Base-by-base conservation (phyloP, 2,888 invertebrate genomes). In the Lomographa bimaculata region DNA sequence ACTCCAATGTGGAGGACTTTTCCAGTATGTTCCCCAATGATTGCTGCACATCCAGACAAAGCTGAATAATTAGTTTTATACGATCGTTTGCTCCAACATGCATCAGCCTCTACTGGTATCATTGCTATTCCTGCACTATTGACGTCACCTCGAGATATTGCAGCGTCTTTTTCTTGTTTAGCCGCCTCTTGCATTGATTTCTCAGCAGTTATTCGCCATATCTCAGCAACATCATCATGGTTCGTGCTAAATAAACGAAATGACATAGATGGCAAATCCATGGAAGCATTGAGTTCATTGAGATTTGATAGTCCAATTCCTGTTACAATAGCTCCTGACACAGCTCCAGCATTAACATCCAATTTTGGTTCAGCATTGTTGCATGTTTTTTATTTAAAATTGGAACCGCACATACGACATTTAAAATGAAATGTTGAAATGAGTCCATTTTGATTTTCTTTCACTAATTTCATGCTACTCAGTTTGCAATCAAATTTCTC, bases 111-210 rank as follows among this genome's bases (percentile, higher is more conserved):
- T 3, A 14, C 14, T 3, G 14, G 14, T 14, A 14, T 14, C 14
- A 14, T 14, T 2, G 14, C 3, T 4, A 14, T 14, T 14, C 14
- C 14, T 3, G 2, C 4, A 14, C 14, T 4, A 14, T 14, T 4
- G 2, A 4, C 4, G 4, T 4, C 4, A 2, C 14, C 14, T 3
- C 2, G 2, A 14, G 14, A 14, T 14, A 14, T 3, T 3, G 14
- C 14, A 4, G 2, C 3, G 14, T 2, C 14, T 21, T 21, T 21
- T 21, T 21, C n/a, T 19, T 43, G 19, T 32, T 41, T 28, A 18
- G 45, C 44, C 16, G 51, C 40, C 8, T 46, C 26, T 35, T 24
- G 1, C 45, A 51, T 51, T 2, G 34, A 35, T 6, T 38, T 12
- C 35, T 37, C 42, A 10, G 48, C 42, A 25, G 40, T 25, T 21